Base-by-base conservation (phyloP, 1,140 invertebrate genomes). In the Lordiphosa mommai region DNA sequence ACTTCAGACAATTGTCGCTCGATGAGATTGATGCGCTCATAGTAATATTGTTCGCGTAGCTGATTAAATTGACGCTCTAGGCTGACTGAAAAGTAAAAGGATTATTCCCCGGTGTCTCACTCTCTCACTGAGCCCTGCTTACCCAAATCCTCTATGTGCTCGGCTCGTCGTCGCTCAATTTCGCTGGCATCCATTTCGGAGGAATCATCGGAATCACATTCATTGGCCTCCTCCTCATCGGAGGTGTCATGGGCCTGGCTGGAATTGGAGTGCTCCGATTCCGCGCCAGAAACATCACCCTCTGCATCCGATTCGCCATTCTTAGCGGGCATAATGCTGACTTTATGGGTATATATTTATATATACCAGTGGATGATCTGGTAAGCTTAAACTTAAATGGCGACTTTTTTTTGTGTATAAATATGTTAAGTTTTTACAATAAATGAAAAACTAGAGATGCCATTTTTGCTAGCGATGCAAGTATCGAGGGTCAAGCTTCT, bases 101-200 rank as follows among this genome's bases (percentile, higher is more conserved):
- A n/a, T 3, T 9, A 23, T 29, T 48, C 30, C 27, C 1, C 8
- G 1, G 10, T 29, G 27, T 13, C 3, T 16, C 12, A 7, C 23
- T 12, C 6, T 20, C 61, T 50, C 23, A 4, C 2, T 2, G 13
- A 3, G 10, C 10, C 10, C 2, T 16, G 73, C 84, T 47, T 86
- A 92, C 91, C 86, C 84, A 98, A 91, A 88, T 97, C 96, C 74
- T 96, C 94, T 48, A 96, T 91, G 77, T 95, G 96, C 87, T 97
- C 95, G 49, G 91, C 93, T 64, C 95, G 91, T 41, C 95, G 90
- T 48, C 93, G 92, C 73, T 98, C 96, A 77, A 96, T 97, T 90
- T 97, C 96, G 66, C 94, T 95, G 89, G 97, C 96, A 90, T 98
- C 96, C 93, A 98, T 94, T 89, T 98, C 97, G 85, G 93, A 95